Evolutionary conservation across 2,888 invertebrate genomes (phyloP).

Genomic region (Pandemis heparana): DNA sequence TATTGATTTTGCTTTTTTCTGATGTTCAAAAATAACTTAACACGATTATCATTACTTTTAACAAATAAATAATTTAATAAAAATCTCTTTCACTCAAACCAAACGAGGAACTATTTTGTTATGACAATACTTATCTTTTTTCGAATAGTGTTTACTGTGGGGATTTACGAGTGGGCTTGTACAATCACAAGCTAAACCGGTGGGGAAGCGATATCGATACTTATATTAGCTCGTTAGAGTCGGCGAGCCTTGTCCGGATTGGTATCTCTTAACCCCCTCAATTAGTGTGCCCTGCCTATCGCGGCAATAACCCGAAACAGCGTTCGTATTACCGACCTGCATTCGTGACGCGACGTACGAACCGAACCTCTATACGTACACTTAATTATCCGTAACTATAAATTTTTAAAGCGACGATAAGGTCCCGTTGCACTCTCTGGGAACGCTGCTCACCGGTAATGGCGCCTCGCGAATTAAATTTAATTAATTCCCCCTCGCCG

Average conservation of each 20-base stretch:
- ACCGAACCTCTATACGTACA: slow-evolving; percentile 69
- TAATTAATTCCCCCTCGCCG: slow-evolving; percentile 73
- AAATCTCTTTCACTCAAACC: slow-evolving; percentile 27
- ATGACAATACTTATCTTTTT: slow-evolving; percentile 38
- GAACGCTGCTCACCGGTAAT: slow-evolving; percentile 66
- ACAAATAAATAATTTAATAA: slow-evolving; percentile 31
- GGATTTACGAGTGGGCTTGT: slow-evolving; percentile 36
- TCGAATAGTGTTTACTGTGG: slow-evolving; percentile 39
- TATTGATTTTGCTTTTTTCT: background rate
- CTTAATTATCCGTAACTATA: slow-evolving; percentile 82
- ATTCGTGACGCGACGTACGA: slow-evolving; percentile 74
- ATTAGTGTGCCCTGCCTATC: slow-evolving; percentile 73
- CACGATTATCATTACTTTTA: background rate
- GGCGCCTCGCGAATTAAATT: slow-evolving; percentile 71
- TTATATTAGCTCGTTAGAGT: slow-evolving; percentile 71
- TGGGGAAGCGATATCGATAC: slow-evolving; percentile 51
- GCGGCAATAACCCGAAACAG: slow-evolving; percentile 68
- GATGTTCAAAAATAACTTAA: background rate
- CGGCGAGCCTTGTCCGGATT: slow-evolving; percentile 65
- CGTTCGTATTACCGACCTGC: slow-evolving; percentile 56
- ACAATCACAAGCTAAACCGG: slow-evolving; percentile 45
- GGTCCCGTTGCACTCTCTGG: slow-evolving; percentile 72
- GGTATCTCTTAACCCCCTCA: slow-evolving; percentile 72
- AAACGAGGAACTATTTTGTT: slow-evolving; percentile 37
- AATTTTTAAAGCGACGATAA: slow-evolving; percentile 80